Base-by-base conservation (phyloP, 1,140 invertebrate genomes). In the Periplaneta americana region DNA sequence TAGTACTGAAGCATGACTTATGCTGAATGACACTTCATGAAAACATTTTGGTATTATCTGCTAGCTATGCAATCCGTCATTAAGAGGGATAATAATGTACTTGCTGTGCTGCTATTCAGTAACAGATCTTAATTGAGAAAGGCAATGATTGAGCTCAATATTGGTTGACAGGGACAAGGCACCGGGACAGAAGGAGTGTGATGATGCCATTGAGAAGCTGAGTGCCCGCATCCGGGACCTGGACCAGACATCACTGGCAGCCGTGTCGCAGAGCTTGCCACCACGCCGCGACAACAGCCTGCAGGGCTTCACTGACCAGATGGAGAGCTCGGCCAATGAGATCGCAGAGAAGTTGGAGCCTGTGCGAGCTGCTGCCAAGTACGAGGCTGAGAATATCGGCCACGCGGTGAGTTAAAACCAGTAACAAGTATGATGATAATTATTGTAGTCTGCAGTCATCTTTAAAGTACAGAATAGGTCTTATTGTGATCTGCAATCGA, bases 181-280 rank as follows among this genome's bases (percentile, higher is more conserved):
- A 0, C 98, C 98, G 0, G 98, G 98, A 0, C 97, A 98, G 86
- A 94, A 94, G 9, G 98, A 99, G 88, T 98, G 98, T 87, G 95
- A 97, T 66, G 90, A 91, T 2, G 96, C 96, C 0, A 92, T 98
- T 79, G 93, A 96, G 31, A 93, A 93, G 31, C 87, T 99, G 10
- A 94, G 91, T 76, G 89, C 91, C 0, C 93, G 94, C 82, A 94
- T 97, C 6, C 90, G 94, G 0, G 94, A 97, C 75, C 87, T 99
- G 34, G 97, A 99, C 88, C 93, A 95, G 83, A 95, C 95, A 4
- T 95, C 96, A 0, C 88, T 99, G 82, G 94, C 95, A 75, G 96
- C 96, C 0, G 95, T 97, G 22, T 95, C 95, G 1, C 96, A 98
- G 86, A 95, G 93, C 66, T 88, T 98, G 75, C 84, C 89, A 34